Conservation (phyloP, 2,888 invertebrate species). For the Bimastos eiseni region DNA sequence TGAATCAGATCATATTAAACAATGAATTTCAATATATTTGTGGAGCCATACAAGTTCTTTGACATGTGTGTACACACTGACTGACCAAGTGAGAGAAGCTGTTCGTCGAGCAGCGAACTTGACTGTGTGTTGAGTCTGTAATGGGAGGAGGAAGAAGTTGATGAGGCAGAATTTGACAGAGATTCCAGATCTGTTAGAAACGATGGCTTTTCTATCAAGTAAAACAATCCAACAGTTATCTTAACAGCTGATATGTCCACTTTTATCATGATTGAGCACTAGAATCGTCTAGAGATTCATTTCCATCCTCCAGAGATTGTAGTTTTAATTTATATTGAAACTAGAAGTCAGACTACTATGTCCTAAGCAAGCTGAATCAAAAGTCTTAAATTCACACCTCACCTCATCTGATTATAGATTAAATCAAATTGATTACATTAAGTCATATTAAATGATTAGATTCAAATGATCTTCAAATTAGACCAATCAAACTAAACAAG, state of each 20-base stretch:
- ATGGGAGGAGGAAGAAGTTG: neutral
- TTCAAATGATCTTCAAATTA: neutral
- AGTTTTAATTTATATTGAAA: neutral
- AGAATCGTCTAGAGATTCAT: neutral
- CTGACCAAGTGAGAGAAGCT: constrained; percentile 36
- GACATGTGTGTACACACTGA: neutral
- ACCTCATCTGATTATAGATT: neutral
- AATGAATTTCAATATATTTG: no score
- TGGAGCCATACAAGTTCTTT: neutral
- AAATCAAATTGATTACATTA: neutral
- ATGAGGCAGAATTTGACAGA: neutral
- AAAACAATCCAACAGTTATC: neutral
- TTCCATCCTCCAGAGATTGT: neutral
- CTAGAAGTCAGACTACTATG: neutral
- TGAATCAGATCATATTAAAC: no score
- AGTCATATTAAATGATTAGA: neutral
- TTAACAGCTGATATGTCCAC: neutral
- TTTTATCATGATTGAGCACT: neutral
- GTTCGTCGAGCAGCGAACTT: constrained; percentile 33
- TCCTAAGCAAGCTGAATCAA: neutral
- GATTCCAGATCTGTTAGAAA: constrained; percentile 28
- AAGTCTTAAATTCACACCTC: neutral
- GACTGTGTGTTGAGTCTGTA: neutral
- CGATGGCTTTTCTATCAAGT: neutral
- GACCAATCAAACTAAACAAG: no score